phyloP scores from a whole-genome alignment of 2,797 vertebrate genomes.

The Dallia pectoralis region DNA sequence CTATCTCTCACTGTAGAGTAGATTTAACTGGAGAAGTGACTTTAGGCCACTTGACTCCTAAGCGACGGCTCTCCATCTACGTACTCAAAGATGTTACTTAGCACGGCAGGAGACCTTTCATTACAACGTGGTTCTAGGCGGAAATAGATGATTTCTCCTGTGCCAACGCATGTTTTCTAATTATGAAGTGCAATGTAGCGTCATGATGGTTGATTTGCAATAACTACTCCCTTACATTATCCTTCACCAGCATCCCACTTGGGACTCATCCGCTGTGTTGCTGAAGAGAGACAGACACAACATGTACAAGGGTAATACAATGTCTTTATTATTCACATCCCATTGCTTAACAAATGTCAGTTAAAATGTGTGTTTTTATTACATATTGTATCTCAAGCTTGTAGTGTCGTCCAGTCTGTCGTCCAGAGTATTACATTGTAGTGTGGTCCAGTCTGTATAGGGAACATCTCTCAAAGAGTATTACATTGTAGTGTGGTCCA shows the following conservation, averaged over 20 bases:
- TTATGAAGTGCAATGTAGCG: not conserved
- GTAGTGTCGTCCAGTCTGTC: not conserved
- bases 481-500: no score
- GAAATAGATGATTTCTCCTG: not conserved
- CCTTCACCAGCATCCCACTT: not conserved
- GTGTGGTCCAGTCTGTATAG: no score
- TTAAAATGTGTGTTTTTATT: not conserved
- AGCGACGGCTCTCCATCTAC: not conserved
- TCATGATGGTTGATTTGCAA: not conserved
- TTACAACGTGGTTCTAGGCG: not conserved
- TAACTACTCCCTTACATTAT: not conserved
- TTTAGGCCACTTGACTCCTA: slow-evolving; percentile 33
- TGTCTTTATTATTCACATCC: not conserved
- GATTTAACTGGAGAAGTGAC: slow-evolving; percentile 26
- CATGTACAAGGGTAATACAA: not conserved
- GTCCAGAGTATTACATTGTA: not conserved
- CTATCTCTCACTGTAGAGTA: not conserved
- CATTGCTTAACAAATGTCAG: not conserved
- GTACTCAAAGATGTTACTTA: not conserved
- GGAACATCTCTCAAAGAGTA: no score
- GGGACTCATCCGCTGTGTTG: not conserved
- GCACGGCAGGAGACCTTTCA: not conserved
- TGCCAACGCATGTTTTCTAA: not conserved
- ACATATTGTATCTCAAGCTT: not conserved
- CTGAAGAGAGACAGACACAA: not conserved